A percentile compares a stretch with the other conserved stretches of the same genome.
Conservation (phyloP, 2,113 vertebrate genomes). For the Platichthys flesus region DNA sequence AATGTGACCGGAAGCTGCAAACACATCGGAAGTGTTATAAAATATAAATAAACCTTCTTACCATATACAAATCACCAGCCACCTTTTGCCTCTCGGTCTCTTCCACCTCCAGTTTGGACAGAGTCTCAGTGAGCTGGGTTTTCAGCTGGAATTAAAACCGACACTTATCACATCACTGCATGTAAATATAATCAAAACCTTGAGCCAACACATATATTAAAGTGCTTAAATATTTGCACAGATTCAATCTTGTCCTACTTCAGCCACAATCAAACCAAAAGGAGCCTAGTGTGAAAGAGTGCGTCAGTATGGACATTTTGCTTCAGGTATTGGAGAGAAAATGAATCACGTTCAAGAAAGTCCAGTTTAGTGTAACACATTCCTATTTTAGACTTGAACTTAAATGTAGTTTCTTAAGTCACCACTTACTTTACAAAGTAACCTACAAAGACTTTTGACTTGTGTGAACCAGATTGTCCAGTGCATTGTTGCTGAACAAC, state of each 20-base stretch:
- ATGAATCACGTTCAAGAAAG: conserved; percentile 17
- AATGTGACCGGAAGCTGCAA: not conserved
- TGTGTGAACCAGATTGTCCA: no score
- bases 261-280: conserved; percentile 33
- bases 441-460: not conserved
- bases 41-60: conserved; percentile 62
- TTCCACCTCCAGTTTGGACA: conserved; percentile 89
- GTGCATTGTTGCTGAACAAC: not conserved
- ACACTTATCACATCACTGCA: not conserved
- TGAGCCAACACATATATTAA: not conserved
- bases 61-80: conserved; percentile 92
- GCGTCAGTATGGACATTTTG: conserved; percentile 16
- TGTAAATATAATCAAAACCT: not conserved
- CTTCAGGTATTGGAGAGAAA: not conserved
- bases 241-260: conserved; percentile 2
- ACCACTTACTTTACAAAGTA: not conserved
- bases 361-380: not conserved
- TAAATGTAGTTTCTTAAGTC: not conserved
- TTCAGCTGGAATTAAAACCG: conserved; percentile 87
- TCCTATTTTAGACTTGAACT: not conserved
- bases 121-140: conserved; percentile 89
- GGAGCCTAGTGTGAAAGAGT: conserved; percentile 5
- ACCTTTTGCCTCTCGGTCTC: conserved; percentile 91
- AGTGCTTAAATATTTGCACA: conserved; percentile 4
- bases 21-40: not conserved